Base-by-base conservation (phyloP, 2,888 invertebrate genomes). In the Andricus quercusramuli region DNA sequence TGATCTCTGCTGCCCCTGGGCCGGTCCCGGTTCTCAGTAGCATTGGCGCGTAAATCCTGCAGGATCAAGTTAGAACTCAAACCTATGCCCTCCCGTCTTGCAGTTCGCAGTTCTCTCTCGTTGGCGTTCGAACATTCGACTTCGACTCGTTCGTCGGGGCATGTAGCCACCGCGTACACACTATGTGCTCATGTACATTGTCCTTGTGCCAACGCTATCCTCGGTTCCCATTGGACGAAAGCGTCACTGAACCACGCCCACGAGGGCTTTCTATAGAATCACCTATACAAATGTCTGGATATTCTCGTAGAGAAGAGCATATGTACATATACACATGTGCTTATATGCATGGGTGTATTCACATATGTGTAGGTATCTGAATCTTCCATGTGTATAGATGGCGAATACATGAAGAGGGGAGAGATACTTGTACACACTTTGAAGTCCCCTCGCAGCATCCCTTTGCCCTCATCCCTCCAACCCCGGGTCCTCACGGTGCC, bases 181-280 rank as follows among this genome's bases (percentile, higher is more conserved):
- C 81, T 82, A 56, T 74, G 70, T 70, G 51, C 74, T 83, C 84
- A 82, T 84, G 84, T 82, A 84, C 87, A 92, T 91, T 91, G 91
- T 91, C 91, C 91, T 91, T 91, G 90, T 88, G 89, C 88, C 89
- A 86, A 88, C 86, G 88, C 89, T 89, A 90, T 89, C 87, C 89
- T 88, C 87, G 86, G 89, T 89, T 88, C 89, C 89, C 86, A 92
- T 93, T 93, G 92, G 92, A 85, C 88, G 90, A 89, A 90, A 91
- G 88, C 91, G 89, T 89, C 90, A 86, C 86, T 86, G 85, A 86
- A 88, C 88, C 89, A 88, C 89, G 87, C 89, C 88, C 87, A 89
- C 82, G 44, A 68, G 79, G 79, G 56, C 78, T 77, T 81, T 82
- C 81, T 78, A 79, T 74, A 84, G 82, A 84, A 82, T 83, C 82